Evolutionary conservation across 2,888 invertebrate species (phyloP).

Genomic region (Brachylomia viminalis): DNA sequence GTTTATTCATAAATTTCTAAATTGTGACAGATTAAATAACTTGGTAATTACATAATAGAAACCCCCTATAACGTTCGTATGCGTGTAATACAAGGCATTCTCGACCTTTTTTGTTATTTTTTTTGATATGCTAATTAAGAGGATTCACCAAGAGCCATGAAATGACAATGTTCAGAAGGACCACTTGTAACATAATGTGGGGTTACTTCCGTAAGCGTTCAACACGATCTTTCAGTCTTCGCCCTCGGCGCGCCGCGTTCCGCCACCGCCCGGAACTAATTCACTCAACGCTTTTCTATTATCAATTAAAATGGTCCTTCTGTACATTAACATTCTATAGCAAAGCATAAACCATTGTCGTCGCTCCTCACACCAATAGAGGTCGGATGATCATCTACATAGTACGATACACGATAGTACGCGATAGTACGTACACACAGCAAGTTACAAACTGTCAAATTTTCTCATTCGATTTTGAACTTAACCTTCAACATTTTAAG

Average conservation of each 20-base stretch:
- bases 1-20: constrained; percentile 11
- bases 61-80: neutral
- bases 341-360: constrained; percentile 16
- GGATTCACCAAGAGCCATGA: neutral
- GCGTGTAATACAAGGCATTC: neutral
- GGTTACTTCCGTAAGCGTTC: neutral
- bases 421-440: too few relatives aligned
- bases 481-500: too few relatives aligned
- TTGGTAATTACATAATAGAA: neutral
- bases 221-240: neutral
- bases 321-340: neutral
- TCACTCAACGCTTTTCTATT: too few relatives aligned
- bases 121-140: neutral
- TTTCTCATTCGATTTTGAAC: too few relatives aligned
- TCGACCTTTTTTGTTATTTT: too few relatives aligned
- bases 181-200: neutral
- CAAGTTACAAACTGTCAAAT: too few relatives aligned
- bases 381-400: constrained; percentile 12
- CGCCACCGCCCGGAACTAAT: too few relatives aligned
- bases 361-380: constrained; percentile 31
- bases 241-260: too few relatives aligned
- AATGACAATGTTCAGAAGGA: constrained; percentile 21
- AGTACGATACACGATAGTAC: too few relatives aligned
- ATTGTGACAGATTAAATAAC: neutral
- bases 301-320: constrained; percentile 19